phyloP scores from a whole-genome alignment of 2,113 vertebrate species.

The Aegypius monachus region DNA sequence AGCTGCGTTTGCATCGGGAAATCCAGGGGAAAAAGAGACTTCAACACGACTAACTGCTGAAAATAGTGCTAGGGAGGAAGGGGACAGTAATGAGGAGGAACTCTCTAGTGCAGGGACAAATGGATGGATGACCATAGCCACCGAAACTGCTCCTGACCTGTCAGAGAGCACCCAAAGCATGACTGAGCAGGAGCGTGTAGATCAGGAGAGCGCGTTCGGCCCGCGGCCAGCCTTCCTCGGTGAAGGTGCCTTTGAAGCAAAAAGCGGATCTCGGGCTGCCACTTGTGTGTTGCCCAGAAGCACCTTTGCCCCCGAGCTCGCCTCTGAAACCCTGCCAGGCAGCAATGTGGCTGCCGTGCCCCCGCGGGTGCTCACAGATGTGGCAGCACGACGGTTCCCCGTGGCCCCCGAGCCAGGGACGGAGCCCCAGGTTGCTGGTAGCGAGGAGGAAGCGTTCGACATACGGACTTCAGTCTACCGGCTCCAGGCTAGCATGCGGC shows the following conservation, averaged over 20 bases:
- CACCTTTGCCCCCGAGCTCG: rapidly evolving
- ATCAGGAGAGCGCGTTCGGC: not conserved
- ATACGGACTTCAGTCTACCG: not conserved
- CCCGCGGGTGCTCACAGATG: not conserved
- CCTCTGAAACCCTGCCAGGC: not conserved
- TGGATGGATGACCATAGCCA: not conserved
- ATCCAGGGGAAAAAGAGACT: not conserved
- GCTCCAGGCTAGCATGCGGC: not conserved
- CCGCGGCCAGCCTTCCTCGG: not conserved
- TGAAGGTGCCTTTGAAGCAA: rapidly evolving
- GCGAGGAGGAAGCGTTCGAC: not conserved
- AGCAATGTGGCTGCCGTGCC: not conserved
- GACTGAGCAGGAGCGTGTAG: rapidly evolving
- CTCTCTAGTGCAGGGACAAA: not conserved
- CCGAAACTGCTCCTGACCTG: not conserved
- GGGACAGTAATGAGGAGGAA: not conserved
- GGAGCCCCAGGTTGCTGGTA: not conserved
- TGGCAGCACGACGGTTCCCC: not conserved
- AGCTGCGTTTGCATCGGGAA: rapidly evolving
- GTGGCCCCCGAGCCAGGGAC: rapidly evolving
- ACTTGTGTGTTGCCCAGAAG: not conserved
- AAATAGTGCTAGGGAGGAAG: not conserved
- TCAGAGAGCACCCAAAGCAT: not conserved
- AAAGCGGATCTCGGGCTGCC: rapidly evolving
- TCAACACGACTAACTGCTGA: rapidly evolving